A percentile compares a stretch with the other conserved stretches of the same genome.
Conservation (phyloP, 2,888 invertebrate genomes). For the Stenodera caucasica region DNA sequence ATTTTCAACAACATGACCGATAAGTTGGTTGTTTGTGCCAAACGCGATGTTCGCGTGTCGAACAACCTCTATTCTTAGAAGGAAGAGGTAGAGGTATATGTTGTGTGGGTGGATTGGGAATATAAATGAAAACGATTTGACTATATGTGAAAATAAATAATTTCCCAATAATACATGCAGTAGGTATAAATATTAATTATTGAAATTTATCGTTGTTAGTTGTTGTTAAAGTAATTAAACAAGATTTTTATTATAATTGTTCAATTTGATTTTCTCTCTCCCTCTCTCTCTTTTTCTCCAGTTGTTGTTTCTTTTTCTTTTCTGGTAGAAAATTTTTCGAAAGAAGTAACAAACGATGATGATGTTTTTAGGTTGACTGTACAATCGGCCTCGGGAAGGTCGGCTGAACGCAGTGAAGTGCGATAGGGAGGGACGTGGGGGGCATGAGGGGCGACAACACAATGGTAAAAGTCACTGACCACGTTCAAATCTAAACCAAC, state of each 20-base stretch:
- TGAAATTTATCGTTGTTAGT: not conserved
- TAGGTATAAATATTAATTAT: too few relatives aligned
- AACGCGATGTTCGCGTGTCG: not conserved
- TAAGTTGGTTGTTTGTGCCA: not conserved
- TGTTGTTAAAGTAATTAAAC: not conserved
- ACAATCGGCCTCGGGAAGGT: conserved; percentile 54
- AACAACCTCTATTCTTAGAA: conserved; percentile 5
- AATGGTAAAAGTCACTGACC: conserved; percentile 44
- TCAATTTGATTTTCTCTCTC: too few relatives aligned
- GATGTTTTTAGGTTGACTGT: conserved; percentile 48
- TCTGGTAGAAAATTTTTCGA: not conserved
- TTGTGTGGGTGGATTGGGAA: conserved; percentile 23
- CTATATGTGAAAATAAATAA: not conserved
- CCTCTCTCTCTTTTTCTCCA: too few relatives aligned
- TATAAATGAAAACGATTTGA: not conserved
- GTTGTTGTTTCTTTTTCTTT: not conserved
- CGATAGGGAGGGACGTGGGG: conserved; percentile 37
- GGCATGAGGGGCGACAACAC: conserved; percentile 30
- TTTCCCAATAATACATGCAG: too few relatives aligned
- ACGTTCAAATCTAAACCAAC: conserved; percentile 31
- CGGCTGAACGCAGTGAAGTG: conserved; percentile 41
- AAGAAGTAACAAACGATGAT: conserved; percentile 3
- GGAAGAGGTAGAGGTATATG: conserved; percentile 33
- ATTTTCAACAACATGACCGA: not conserved
- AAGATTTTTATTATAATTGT: not conserved